Base-by-base conservation (phyloP, 2,113 vertebrate species). In the Cephalophus harveyi region DNA sequence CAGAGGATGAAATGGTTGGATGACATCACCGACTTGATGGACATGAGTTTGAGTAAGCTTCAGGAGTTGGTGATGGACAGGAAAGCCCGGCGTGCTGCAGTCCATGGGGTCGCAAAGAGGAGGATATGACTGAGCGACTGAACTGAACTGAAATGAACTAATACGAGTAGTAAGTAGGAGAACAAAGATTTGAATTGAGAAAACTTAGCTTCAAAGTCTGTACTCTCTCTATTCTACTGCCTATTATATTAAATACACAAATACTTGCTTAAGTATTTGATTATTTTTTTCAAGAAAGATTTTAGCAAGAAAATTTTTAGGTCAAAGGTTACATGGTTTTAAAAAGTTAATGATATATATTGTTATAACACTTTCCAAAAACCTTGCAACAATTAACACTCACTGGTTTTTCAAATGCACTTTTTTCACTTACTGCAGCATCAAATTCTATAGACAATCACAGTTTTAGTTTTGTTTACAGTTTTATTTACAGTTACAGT, bases 271-370 rank as follows among this genome's bases (percentile, higher is more conserved):
- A 50, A 40, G 19, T 90, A 46, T 52, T 87, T 86, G 33, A 88
- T 62, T 74, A 55, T 81, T 97, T 96, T 52, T 40, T 87, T 94
- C 92, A 89, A n/a, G 23, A 93, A 5, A 82, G 48, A 89, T 82
- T 96, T 92, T 46, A 87, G 46, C 74, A 59, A 97, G 71, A 48
- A 96, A 87, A 94, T 52, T 84, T 83, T 40, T 76, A 96, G 79
- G 59, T 86, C 67, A 95, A 76, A 93, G 30, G 21, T 4, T 96
- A 96, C 54, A 25, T 7, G 36, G 78, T 96, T 95, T 96, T 82
- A 76, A 91, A 93, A 89, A 25, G 50, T 48, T 81, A 95, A 90
- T 81, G 46, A 76, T 79, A 86, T 30, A 91, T 78, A 87, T 9
- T 84, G 12, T 93, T 94, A 92, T 16, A 40, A 1, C 43, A 76